Evolutionary conservation across 1,140 invertebrate genomes (phyloP), one percentile per base, ranked within the genome.

Genomic region (Ostrea denselamellosa): DNA sequence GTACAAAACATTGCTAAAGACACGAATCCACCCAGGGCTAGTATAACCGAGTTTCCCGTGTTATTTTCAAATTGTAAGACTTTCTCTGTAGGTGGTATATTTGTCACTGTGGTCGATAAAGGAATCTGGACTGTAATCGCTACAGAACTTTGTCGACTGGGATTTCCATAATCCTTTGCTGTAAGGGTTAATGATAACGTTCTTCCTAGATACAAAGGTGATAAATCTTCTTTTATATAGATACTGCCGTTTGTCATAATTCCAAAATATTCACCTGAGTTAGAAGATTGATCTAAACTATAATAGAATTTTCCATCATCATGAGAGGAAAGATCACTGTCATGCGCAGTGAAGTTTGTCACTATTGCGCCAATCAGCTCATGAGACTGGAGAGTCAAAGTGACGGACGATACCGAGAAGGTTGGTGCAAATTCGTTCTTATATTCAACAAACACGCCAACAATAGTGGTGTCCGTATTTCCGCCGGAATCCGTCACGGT

Each of bases 171-270:
- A n/a, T 62, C 56, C 56, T 62, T 62, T 62, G 56, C 56, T 62
- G 56, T 62, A 19, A 62, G n/a, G 7, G 56, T 62, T n/a, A 62
- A 19, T 62, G 0, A n/a, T 62, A 62, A 62, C 19, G 17, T 62
- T 62, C n/a, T 62, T 8, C 56, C 56, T 19, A 62, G n/a, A 62
- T 62, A 62, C 56, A 62, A 86, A 9, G 71, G 44, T n/a, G 28
- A 28, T 28, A 86, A 82, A 34, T 86, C 85, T n/a, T 81, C 52
- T 56, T 86, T 86, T 28, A 86, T 86, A 34, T 86, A 86, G 4
- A 86, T 51, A 34, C 85, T 86, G 7, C 85, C 85, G 25, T 82
- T 86, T 19, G 22, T 86, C 81, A 86, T 19, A 25, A 86, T 77
- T 3, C 85, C 85, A 34, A 86, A 86, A 71, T 86, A 68, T 4